A percentile compares a stretch with the other conserved stretches of the same genome.
Conservation (phyloP, 2,888 invertebrate genomes). For the Vanessa cardui region DNA sequence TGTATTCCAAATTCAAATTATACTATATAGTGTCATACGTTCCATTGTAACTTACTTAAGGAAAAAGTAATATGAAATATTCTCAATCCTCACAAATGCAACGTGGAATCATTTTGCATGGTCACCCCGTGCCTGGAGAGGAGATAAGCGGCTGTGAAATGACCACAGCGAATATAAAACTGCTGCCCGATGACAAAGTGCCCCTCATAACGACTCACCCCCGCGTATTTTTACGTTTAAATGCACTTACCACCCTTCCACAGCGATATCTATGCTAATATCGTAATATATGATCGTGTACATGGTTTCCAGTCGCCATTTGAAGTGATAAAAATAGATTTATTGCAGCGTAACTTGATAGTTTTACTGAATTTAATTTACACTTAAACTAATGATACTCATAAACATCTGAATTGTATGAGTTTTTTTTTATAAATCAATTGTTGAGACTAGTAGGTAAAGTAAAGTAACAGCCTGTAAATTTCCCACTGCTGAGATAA, state of each 20-base stretch:
- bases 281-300: slow-evolving; percentile 40
- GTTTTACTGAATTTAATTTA: slow-evolving; percentile 9
- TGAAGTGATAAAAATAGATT: slow-evolving; percentile 33
- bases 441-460: too few relatives aligned
- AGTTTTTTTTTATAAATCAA: too few relatives aligned
- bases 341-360: slow-evolving; percentile 28
- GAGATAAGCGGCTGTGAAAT: slow-evolving; percentile 45
- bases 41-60: too few relatives aligned
- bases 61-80: not conserved
- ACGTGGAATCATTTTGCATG: slow-evolving; percentile 39
- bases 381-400: not conserved
- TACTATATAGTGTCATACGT: too few relatives aligned
- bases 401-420: too few relatives aligned
- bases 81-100: slow-evolving; percentile 27
- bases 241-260: slow-evolving; percentile 57
- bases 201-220: slow-evolving; percentile 57
- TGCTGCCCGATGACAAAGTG: slow-evolving; percentile 67
- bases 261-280: slow-evolving; percentile 43
- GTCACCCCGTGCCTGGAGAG: slow-evolving; percentile 40
- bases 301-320: slow-evolving; percentile 27
- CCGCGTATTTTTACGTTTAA: slow-evolving; percentile 65
- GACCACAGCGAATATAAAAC: slow-evolving; percentile 65
- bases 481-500: too few relatives aligned
- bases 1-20: too few relatives aligned
- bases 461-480: too few relatives aligned